A percentile compares a stretch with the other conserved stretches of the same genome.
phyloP scores from a whole-genome alignment of 2,797 vertebrate genomes.

The Myotis planiceps region DNA sequence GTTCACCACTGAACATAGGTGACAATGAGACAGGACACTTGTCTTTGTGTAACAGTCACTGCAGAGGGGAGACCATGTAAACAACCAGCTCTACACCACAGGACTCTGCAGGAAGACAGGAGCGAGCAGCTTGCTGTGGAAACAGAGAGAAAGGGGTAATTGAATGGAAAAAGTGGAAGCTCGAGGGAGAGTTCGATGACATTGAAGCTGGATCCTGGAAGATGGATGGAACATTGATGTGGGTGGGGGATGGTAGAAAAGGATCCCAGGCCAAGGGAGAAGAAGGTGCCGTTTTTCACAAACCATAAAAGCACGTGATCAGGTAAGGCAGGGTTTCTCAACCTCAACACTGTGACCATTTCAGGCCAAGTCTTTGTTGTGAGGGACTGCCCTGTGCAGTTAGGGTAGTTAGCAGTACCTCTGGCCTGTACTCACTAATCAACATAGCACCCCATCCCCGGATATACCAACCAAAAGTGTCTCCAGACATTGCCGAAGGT shows the following conservation, averaged over 20 bases:
- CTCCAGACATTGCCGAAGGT: not conserved
- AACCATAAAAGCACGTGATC: not conserved
- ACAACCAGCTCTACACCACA: not conserved
- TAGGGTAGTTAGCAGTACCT: not conserved
- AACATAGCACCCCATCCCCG: not conserved
- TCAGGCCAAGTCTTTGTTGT: too few species aligned
- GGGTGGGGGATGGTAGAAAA: not conserved
- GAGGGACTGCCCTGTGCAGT: not conserved
- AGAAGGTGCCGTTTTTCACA: fast-evolving
- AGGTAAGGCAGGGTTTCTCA: not conserved
- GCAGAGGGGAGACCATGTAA: not conserved
- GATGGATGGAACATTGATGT: not conserved
- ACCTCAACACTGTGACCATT: not conserved
- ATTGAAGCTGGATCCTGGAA: not conserved
- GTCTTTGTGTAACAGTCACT: too few species aligned
- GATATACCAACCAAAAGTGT: not conserved
- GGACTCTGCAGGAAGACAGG: not conserved
- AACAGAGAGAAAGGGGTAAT: not conserved
- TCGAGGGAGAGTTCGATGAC: not conserved
- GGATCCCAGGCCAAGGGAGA: not conserved
- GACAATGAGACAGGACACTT: not conserved
- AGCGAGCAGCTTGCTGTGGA: not conserved
- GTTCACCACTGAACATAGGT: not conserved
- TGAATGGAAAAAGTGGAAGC: not conserved
- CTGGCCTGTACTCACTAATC: not conserved